Base-by-base conservation (phyloP, 1,140 invertebrate genomes). In the Drosophila mojavensis region DNA sequence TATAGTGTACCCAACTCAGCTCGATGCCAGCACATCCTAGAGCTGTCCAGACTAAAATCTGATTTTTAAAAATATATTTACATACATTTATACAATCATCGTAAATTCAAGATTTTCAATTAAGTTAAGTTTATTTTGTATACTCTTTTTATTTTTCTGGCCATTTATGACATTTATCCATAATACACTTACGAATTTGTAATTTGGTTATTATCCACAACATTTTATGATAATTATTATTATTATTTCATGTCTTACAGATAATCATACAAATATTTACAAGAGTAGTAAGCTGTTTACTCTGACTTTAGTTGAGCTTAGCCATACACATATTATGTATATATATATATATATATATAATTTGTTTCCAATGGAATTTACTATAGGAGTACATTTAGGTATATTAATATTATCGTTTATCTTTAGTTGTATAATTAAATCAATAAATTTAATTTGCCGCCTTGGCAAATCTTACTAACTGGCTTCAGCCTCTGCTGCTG, bases 191-290 rank as follows among this genome's bases (percentile, higher is more conserved):
- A 85, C 72, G 67, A 78, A 79, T 77, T 65, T 61, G 76, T 39
- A 64, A 33, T 50, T 86, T 41, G 64, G 75, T 66, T 72, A 81
- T 79, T 81, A 80, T 78, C 63, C 64, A 75, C 48, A 85, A 77
- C 80, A 30, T 75, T 54, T 65, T 64, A 59, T 75, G 24, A 69
- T 69, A 51, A 50, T 45, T 56, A 39, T 63, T 62, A 41, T 41
- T 43, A n/a, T n/a, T n/a, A n/a, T n/a, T n/a, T 70, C 56, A 64
- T 64, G 47, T 47, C 60, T 70, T 70, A 79, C 65, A 78, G 53
- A 77, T 86, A 75, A 53, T 61, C 70, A 78, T 85, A 78, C 83
- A 86, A 80, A 83, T 86, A 86, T 86, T 79, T 86, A 86, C 83
- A 86, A 33, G 51, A 45, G 28, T 72, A 68, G 43, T 51, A 68